phyloP scores from a whole-genome alignment of 2,888 invertebrate species.

The Phengaris alcon region DNA sequence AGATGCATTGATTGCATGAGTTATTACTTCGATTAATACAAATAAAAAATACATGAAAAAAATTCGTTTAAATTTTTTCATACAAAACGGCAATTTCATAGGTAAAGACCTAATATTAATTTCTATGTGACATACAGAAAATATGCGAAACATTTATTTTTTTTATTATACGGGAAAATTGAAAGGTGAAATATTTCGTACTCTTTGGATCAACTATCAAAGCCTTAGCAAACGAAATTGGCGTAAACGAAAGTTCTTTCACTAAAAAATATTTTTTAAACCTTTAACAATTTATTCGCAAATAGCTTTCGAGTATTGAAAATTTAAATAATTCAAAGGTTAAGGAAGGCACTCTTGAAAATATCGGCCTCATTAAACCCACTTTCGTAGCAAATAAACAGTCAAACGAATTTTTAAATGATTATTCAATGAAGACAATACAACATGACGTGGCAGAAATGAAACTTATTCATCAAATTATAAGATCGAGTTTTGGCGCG shows the following conservation, averaged over 20 bases:
- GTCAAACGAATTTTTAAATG: conserved; percentile 1
- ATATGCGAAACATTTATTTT: background rate
- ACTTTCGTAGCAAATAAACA: background rate
- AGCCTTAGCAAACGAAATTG: no score
- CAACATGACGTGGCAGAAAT: no score
- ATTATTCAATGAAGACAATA: background rate
- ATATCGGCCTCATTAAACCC: background rate
- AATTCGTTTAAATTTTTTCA: no score
- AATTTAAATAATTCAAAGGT: conserved; percentile 10
- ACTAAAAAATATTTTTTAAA: background rate
- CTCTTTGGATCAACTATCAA: background rate
- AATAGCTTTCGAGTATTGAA: conserved; percentile 8
- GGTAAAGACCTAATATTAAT: no score
- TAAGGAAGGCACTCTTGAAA: background rate
- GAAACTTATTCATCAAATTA: no score
- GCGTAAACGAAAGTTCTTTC: background rate
- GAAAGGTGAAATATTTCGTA: background rate
- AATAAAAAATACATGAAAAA: no score
- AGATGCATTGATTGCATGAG: no score
- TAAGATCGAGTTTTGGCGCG: no score
- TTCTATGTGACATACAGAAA: background rate
- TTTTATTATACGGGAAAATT: background rate
- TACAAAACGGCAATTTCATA: no score
- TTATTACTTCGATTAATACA: no score
- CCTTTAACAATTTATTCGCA: background rate